Conservation (phyloP, 2,797 vertebrate species). For the Naso thynnoides region DNA sequence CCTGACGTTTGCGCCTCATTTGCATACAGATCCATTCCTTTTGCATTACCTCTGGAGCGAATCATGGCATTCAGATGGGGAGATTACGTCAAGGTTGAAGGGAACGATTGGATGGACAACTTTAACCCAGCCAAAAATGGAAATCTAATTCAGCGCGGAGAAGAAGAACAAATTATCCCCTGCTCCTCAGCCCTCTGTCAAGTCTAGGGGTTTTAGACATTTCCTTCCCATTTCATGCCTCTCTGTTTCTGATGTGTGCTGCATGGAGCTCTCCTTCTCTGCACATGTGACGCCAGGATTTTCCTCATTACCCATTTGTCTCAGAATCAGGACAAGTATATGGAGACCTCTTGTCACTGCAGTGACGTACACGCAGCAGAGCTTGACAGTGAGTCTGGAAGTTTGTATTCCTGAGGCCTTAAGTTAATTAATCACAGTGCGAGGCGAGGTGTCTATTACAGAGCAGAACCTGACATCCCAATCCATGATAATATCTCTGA, state of each 20-base stretch:
- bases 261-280: constrained; percentile 45
- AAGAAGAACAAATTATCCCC: constrained; percentile 76
- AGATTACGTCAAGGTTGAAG: constrained; percentile 78
- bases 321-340: constrained; percentile 69
- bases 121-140: constrained; percentile 77
- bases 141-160: constrained; percentile 80
- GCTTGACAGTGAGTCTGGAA: constrained; percentile 71
- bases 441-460: constrained; percentile 67
- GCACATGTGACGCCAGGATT: constrained; percentile 44
- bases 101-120: constrained; percentile 77
- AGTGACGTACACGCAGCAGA: constrained; percentile 54
- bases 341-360: constrained; percentile 68
- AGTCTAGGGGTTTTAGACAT: constrained; percentile 67
- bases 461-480: constrained; percentile 68
- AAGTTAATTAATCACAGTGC: constrained; percentile 74
- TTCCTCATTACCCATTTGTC: constrained; percentile 73
- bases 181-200: constrained; percentile 59
- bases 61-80: constrained; percentile 78
- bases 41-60: constrained; percentile 80
- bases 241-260: constrained; percentile 64
- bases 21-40: constrained; percentile 82
- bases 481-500: constrained; percentile 59
- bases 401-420: constrained; percentile 76
- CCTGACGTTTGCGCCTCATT: constrained; percentile 79
- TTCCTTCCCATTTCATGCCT: constrained; percentile 73